Evolutionary conservation across 1,140 invertebrate genomes (phyloP).

Genomic region (Aethina tumida): DNA sequence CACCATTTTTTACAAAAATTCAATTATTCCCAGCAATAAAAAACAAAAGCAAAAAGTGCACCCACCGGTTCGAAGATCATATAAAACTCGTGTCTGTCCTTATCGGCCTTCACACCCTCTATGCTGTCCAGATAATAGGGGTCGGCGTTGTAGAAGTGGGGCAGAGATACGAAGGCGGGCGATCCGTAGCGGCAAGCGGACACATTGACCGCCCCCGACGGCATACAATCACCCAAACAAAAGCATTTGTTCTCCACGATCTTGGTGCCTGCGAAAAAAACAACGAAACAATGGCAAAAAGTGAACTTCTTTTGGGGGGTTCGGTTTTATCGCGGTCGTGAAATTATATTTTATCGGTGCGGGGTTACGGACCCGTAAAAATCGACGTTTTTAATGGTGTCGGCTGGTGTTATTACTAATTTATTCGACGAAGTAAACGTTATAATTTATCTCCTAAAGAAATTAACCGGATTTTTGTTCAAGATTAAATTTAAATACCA

Average conservation of each 20-base stretch:
- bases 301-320: too few species aligned
- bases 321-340: too few species aligned
- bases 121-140: conserved; percentile 41
- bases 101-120: conserved; percentile 47
- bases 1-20: neutral
- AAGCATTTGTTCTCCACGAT: conserved; percentile 57
- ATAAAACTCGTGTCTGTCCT: conserved; percentile 46
- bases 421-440: too few species aligned
- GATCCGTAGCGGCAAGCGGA: conserved; percentile 48
- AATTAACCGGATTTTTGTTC: too few species aligned
- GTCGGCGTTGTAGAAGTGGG: conserved; percentile 61
- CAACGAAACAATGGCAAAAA: too few species aligned
- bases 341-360: too few species aligned
- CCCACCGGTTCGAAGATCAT: conserved; percentile 55
- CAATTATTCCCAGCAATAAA: conserved; percentile 1
- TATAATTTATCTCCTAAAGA: too few species aligned
- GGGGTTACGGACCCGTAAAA: too few species aligned
- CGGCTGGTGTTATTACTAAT: too few species aligned
- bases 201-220: conserved; percentile 51
- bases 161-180: conserved; percentile 56
- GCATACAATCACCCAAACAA: conserved; percentile 58
- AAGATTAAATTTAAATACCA: too few species aligned
- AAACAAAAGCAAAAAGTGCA: conserved; percentile 10
- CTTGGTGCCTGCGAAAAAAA: conserved; percentile 39
- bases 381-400: too few species aligned